A percentile compares a stretch with the other conserved stretches of the same genome.
Evolutionary conservation across 2,888 invertebrate genomes (phyloP).

Genomic region (Aspidapion aeneum): DNA sequence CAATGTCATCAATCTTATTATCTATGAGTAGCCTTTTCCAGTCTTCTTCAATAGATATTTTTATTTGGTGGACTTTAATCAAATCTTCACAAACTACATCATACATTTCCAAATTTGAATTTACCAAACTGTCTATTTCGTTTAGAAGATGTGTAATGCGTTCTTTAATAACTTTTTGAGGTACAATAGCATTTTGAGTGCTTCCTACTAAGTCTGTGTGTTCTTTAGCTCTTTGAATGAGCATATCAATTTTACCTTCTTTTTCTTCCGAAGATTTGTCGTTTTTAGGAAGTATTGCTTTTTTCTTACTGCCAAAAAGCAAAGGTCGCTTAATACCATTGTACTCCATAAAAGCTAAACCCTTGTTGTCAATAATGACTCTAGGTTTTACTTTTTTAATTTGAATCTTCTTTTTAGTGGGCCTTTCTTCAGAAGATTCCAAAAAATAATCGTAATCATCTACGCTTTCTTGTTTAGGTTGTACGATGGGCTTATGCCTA

Average conservation of each 20-base stretch:
- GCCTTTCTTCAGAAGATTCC: slow-evolving; percentile 12
- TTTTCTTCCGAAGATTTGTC: slow-evolving; percentile 30
- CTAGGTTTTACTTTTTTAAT: slow-evolving; percentile 38
- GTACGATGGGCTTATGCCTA: neutral
- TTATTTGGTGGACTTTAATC: slow-evolving; percentile 38
- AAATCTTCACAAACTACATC: slow-evolving; percentile 37
- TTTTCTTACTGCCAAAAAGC: slow-evolving; percentile 20
- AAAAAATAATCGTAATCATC: slow-evolving; percentile 14
- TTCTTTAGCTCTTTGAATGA: slow-evolving; percentile 35
- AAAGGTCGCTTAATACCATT: slow-evolving; percentile 38
- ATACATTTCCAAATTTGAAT: slow-evolving; percentile 37
- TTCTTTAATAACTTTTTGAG: slow-evolving; percentile 37
- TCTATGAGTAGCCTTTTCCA: slow-evolving; percentile 40
- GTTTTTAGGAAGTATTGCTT: slow-evolving; percentile 8
- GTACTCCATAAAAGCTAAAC: slow-evolving; percentile 38
- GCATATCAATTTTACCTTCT: slow-evolving; percentile 33
- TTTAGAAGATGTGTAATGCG: slow-evolving; percentile 36
- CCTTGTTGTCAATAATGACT: slow-evolving; percentile 39
- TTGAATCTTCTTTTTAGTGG: slow-evolving; percentile 27
- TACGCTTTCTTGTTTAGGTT: slow-evolving; percentile 6
- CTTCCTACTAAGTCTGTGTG: slow-evolving; percentile 25
- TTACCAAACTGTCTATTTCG: slow-evolving; percentile 39
- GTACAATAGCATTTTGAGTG: slow-evolving; percentile 27
- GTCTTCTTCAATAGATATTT: slow-evolving; percentile 36
- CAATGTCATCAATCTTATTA: slow-evolving; percentile 34